These are phyloP conservation scores for Fissipunctia ypsillon DNA, from an alignment of 2,888 invertebrate species.

Conservation along the genomic window DNA sequence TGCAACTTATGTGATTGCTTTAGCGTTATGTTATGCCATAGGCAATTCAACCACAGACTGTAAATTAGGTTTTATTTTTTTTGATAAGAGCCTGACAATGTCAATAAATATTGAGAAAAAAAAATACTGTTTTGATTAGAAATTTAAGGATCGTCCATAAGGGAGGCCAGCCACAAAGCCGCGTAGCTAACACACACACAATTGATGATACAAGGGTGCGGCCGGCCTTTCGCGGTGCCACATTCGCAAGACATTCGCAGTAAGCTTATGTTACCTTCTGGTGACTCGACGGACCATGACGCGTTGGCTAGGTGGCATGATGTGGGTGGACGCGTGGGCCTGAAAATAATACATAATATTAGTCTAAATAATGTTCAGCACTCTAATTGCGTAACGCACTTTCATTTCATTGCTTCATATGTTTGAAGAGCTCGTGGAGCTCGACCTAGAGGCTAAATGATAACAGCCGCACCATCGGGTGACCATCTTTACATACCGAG, in stretches of 20 bases:
- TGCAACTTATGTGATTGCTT: not conserved
- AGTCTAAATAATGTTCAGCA: not conserved
- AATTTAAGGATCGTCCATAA: not conserved
- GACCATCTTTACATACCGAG: too few species aligned
- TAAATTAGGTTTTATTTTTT: not conserved
- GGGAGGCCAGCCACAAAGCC: not conserved
- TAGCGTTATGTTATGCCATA: not conserved
- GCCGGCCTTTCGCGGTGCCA: slow-evolving; percentile 82
- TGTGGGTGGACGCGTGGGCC: slow-evolving; percentile 72
- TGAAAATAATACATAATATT: slow-evolving; percentile 67
- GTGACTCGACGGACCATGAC: slow-evolving; percentile 93
- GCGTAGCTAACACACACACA: slow-evolving; percentile 37
- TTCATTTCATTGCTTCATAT: too few species aligned
- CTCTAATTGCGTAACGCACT: not conserved
- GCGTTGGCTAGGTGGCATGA: slow-evolving; percentile 86
- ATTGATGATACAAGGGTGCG: slow-evolving; percentile 60
- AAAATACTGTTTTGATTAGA: not conserved
- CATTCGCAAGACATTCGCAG: slow-evolving; percentile 56
- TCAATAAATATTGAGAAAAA: too few species aligned
- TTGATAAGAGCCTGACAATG: not conserved
- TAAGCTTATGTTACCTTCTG: slow-evolving; percentile 88
- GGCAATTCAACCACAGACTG: not conserved
- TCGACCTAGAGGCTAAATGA: too few species aligned
- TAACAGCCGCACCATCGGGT: too few species aligned
- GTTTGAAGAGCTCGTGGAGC: too few species aligned